These are phyloP conservation scores for Xerus rutilus DNA, from an alignment of 2,797 vertebrate species.

Conservation along the genomic window DNA sequence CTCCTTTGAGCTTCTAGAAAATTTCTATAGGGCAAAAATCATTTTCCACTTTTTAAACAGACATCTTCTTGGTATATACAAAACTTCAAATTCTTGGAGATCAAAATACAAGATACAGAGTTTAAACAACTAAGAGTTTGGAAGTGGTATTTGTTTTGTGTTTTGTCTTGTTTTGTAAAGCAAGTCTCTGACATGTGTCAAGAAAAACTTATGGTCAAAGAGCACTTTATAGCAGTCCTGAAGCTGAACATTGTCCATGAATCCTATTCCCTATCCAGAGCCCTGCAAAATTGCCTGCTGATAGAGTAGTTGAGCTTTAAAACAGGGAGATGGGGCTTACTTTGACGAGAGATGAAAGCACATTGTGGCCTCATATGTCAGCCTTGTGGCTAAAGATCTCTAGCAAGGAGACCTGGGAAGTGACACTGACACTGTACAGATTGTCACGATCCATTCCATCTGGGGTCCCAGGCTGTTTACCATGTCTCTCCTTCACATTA, in stretches of 20 bases:
- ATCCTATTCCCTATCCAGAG: background rate
- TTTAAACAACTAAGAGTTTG: slow-evolving; percentile 1
- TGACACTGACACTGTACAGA: background rate
- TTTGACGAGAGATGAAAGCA: background rate
- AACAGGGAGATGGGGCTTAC: background rate
- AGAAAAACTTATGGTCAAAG: background rate
- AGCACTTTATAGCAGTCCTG: background rate
- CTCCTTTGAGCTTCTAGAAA: slow-evolving; percentile 14
- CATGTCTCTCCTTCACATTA: accelerated
- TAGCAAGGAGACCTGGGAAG: background rate
- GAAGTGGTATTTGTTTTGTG: background rate
- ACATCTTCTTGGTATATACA: background rate
- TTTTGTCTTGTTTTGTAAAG: background rate
- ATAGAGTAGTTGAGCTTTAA: background rate
- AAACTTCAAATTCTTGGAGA: background rate
- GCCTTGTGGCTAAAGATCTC: background rate
- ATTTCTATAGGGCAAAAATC: background rate
- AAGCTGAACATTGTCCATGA: background rate
- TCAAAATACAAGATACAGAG: background rate
- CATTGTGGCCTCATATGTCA: background rate
- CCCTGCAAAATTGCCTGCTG: background rate
- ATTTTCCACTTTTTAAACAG: background rate
- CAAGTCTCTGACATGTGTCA: background rate
- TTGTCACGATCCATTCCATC: background rate
- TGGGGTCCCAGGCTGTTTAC: background rate